Evolutionary conservation across 2,797 vertebrate species (phyloP).

Genomic region (Hippoglossus hippoglossus): DNA sequence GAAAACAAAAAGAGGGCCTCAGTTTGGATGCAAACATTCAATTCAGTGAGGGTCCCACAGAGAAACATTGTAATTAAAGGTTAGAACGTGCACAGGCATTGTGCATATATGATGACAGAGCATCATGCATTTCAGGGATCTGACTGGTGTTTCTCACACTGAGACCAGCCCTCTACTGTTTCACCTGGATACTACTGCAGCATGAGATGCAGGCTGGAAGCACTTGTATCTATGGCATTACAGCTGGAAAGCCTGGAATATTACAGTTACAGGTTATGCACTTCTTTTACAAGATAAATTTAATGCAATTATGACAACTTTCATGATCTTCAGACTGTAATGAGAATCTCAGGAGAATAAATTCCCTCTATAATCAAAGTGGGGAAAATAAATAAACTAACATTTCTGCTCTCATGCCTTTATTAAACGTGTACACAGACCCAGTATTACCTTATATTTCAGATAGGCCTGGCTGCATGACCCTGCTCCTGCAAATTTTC

Average conservation of each 20-base stretch:
- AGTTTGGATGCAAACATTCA: constrained; percentile 75
- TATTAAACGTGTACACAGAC: not conserved
- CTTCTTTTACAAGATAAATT: not conserved
- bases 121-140: not conserved
- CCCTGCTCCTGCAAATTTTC: not conserved
- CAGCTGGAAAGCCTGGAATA: not conserved
- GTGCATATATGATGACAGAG: not conserved
- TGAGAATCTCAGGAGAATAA: too few species aligned
- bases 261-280: not conserved
- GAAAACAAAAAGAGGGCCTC: constrained; percentile 88
- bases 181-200: constrained; percentile 64
- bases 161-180: constrained; percentile 28
- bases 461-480: not conserved
- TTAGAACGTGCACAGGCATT: constrained; percentile 12
- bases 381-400: not conserved
- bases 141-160: not conserved
- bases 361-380: not conserved
- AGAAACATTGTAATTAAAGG: constrained; percentile 36
- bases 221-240: constrained; percentile 1
- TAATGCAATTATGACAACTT: not conserved
- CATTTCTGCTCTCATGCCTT: not conserved
- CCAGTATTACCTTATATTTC: not conserved
- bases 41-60: constrained; percentile 63
- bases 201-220: constrained; percentile 38
- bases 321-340: not conserved